Base-by-base conservation (phyloP, 2,113 vertebrate genomes). In the Orthochromis malagaraziensis region DNA sequence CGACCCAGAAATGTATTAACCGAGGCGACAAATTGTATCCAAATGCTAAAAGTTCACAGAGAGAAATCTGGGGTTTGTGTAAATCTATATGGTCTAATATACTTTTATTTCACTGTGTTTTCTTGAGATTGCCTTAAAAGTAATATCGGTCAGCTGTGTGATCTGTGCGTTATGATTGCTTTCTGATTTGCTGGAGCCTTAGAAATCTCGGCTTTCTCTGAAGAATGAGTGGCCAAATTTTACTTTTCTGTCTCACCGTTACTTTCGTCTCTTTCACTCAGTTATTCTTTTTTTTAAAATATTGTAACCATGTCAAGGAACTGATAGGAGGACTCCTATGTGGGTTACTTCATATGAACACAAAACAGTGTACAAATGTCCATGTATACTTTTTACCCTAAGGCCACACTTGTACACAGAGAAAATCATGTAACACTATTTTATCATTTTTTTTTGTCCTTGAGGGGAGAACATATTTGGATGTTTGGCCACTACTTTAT, bases 401-500 rank as follows among this genome's bases (percentile, higher is more conserved):
- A 86, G 87, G 93, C 87, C 88, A 84, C 57, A 86, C 82, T 93
- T 92, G 91, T 91, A 87, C 89, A 91, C 60, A 84, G 35, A 84
- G 83, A 89, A 93, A 93, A 89, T 91, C 88, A 89, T 21, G 13
- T 63, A 83, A 65, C 79, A 60, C 63, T 51, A 58, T 91, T 83
- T 85, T 89, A 33, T 68, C 19, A 1, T 83, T 84, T 89, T 58
- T 79, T 81, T 90, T 65, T 87, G 81, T 92, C 93, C 92, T 91
- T 88, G 79, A 92, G 87, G 83, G 57, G 19, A 89, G 83, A 87
- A 83, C 87, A 91, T 88, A 88, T 93, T 92, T 90, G 84, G 87
- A 94, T 91, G 89, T 95, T 94, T 94, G 89, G 86, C 75, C 81
- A 58, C 84, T 86, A 75, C 82, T 92, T 92, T 90, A 89, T 93